Percentiles rank a stretch among this genome's conserved stretches.
Evolutionary conservation across 2,888 invertebrate genomes (phyloP).

Genomic region (Conomelus anceps): DNA sequence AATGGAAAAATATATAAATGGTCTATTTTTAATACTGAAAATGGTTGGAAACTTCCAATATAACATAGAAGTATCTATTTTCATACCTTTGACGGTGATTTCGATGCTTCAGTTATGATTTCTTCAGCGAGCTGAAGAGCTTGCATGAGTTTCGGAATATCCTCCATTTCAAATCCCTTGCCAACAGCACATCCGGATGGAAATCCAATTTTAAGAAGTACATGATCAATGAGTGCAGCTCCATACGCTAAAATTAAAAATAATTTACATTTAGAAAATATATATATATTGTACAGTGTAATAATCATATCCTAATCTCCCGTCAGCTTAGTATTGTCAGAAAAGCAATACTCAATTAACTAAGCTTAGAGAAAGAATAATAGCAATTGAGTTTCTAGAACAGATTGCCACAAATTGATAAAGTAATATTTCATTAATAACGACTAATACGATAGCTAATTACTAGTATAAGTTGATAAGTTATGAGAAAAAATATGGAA

Average conservation of each 20-base stretch:
- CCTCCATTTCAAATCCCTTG: constrained; percentile 58
- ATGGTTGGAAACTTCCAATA: background rate
- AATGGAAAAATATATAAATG: too few relatives aligned
- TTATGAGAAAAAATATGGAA: too few relatives aligned
- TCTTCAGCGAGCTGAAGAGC: constrained; percentile 64
- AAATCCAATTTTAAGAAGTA: constrained; percentile 65
- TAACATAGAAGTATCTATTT: background rate
- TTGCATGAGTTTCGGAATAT: constrained; percentile 51
- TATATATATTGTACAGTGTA: too few relatives aligned
- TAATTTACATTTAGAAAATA: background rate
- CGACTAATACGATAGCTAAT: too few relatives aligned
- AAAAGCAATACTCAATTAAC: too few relatives aligned
- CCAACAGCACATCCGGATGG: constrained; percentile 51
- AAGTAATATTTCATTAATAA: too few relatives aligned
- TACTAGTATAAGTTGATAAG: background rate
- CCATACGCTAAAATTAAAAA: constrained; percentile 65
- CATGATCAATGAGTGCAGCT: constrained; percentile 84
- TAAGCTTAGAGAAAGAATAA: too few relatives aligned
- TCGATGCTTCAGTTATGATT: constrained; percentile 53
- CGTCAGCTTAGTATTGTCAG: background rate
- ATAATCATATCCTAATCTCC: background rate
- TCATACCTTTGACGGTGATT: constrained; percentile 48
- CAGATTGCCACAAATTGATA: too few relatives aligned
- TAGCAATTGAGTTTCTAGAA: background rate
- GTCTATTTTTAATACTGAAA: background rate